These are phyloP conservation scores for Leptinotarsa texana DNA, from an alignment of 1,140 invertebrate species.

Conservation along the genomic window DNA sequence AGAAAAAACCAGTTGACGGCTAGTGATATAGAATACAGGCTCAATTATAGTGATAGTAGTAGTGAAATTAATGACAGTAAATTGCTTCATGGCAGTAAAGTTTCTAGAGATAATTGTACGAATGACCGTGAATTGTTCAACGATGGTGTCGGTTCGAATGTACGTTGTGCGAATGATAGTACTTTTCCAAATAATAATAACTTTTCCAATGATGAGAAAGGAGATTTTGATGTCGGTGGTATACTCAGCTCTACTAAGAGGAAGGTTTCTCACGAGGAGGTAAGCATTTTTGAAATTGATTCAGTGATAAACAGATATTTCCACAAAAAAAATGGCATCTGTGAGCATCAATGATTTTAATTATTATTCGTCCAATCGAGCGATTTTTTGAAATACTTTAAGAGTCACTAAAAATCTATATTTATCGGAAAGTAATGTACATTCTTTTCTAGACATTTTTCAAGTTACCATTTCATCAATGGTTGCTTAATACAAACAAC, in stretches of 20 bases:
- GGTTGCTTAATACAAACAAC: too few species aligned
- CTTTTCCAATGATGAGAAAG: slow-evolving; percentile 31
- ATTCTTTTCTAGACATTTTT: too few species aligned
- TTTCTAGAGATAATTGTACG: slow-evolving; percentile 13
- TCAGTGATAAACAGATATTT: too few species aligned
- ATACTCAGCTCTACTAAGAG: slow-evolving; percentile 44
- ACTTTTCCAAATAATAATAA: slow-evolving; percentile 21
- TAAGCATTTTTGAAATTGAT: slow-evolving; percentile 25
- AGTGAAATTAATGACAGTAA: slow-evolving; percentile 30
- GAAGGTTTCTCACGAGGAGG: slow-evolving; percentile 44
- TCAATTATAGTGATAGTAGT: slow-evolving; percentile 36
- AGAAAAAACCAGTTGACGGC: slow-evolving; percentile 46
- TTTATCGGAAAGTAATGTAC: too few species aligned
- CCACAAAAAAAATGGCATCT: too few species aligned
- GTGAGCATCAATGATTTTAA: too few species aligned
- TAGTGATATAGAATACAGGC: slow-evolving; percentile 51
- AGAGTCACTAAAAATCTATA: too few species aligned
- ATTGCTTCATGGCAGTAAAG: slow-evolving; percentile 31
- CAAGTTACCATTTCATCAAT: too few species aligned
- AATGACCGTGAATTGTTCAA: slow-evolving; percentile 31
- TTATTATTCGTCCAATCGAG: too few species aligned
- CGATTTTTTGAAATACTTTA: too few species aligned
- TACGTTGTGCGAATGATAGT: slow-evolving; percentile 21
- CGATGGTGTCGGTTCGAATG: slow-evolving; percentile 31
- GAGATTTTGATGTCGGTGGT: slow-evolving; percentile 45